These are phyloP conservation scores for Salpingus planirostris DNA, from an alignment of 2,888 invertebrate species.

Conservation along the genomic window DNA sequence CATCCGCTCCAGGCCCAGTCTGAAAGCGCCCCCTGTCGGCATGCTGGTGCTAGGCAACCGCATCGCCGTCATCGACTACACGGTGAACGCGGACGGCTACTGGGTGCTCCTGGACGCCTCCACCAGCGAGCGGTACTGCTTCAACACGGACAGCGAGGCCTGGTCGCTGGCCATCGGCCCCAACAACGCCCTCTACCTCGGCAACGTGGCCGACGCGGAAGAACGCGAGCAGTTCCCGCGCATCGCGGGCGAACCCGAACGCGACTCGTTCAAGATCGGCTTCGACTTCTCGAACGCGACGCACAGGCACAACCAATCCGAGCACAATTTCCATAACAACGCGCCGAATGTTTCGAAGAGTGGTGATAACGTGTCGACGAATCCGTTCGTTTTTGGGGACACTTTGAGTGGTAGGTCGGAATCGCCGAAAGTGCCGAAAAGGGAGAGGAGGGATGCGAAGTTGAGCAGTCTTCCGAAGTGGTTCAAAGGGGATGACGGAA, in stretches of 20 bases:
- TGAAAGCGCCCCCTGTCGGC: constrained; percentile 62
- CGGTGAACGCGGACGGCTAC: constrained; percentile 54
- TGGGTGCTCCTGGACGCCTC: constrained; percentile 58
- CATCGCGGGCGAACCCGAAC: constrained; percentile 16
- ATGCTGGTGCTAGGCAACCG: constrained; percentile 56
- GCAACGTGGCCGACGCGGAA: constrained; percentile 40
- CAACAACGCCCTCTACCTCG: constrained; percentile 56
- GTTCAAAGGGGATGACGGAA: constrained; percentile 47
- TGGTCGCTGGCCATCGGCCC: constrained; percentile 62
- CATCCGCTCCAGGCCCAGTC: constrained; percentile 56
- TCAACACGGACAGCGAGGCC: constrained; percentile 57
- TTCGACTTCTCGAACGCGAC: constrained; percentile 49
- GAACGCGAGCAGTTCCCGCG: constrained; percentile 14
- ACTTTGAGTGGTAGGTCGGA: constrained; percentile 26
- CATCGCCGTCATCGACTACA: constrained; percentile 55
- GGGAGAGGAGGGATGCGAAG: constrained; percentile 39
- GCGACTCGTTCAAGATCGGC: constrained; percentile 39
- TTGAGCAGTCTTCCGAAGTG: constrained; percentile 49
- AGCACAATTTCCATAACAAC: too few species aligned
- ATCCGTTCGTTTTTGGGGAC: constrained; percentile 43
- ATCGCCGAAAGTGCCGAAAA: constrained; percentile 34
- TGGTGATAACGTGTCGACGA: constrained; percentile 21
- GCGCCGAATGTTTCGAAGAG: constrained; percentile 27
- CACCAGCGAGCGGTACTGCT: constrained; percentile 56
- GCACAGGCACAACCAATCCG: too few species aligned